A percentile compares a stretch with the other conserved stretches of the same genome.
Conservation (phyloP, 2,113 vertebrate species). For the Brachypteracias leptosomus region DNA sequence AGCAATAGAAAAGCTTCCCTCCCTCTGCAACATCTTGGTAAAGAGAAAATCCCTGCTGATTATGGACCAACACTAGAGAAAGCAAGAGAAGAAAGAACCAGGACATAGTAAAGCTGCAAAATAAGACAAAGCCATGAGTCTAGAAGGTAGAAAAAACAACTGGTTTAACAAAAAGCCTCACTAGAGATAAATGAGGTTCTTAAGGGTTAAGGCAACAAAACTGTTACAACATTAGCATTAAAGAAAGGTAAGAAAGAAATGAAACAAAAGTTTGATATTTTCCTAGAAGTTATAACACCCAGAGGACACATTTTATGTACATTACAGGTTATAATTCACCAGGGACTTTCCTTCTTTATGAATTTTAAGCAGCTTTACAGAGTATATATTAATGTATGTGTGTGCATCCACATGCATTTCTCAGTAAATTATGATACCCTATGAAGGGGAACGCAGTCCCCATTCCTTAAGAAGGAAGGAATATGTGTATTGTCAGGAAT, state of each 20-base stretch:
- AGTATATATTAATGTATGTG: neutral
- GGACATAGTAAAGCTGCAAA: neutral
- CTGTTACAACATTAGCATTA: neutral
- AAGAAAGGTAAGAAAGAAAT: neutral
- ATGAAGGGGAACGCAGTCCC: neutral
- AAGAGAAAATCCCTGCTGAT: neutral
- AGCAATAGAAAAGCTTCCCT: too few species aligned
- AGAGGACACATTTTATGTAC: rapidly evolving
- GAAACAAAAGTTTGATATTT: neutral
- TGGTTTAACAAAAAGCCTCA: neutral
- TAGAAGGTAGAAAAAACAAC: neutral
- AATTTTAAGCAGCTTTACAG: neutral
- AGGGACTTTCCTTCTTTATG: neutral
- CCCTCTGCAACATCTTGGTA: neutral
- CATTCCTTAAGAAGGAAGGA: neutral
- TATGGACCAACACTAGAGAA: neutral
- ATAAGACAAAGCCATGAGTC: neutral
- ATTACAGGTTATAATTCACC: neutral
- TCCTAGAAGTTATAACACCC: neutral
- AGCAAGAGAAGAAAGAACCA: neutral
- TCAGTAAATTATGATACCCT: neutral
- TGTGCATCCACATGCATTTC: neutral
- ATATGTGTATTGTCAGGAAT: neutral
- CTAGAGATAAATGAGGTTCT: neutral
- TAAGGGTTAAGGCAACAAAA: neutral